Percentiles rank a stretch among this genome's conserved stretches.
Conservation (phyloP, 2,888 invertebrate species). For the Caradrina clavipalpis region DNA sequence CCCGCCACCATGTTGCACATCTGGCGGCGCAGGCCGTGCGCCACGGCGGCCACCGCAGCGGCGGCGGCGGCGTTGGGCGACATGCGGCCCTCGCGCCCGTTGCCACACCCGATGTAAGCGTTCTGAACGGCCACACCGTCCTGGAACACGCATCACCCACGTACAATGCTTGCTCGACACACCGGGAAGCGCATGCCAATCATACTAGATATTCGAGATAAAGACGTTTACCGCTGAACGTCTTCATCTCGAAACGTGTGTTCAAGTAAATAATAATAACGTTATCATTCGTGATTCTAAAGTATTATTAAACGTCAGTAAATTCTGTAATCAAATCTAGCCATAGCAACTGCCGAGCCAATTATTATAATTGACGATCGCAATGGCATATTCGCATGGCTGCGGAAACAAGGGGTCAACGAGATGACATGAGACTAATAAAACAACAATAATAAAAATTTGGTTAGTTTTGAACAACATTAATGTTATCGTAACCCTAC, state of each 20-base stretch:
- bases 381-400: slow-evolving; percentile 79
- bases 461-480: slow-evolving; percentile 14
- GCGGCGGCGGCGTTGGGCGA: slow-evolving; percentile 94
- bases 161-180: slow-evolving; percentile 59
- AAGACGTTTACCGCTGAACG: slow-evolving; percentile 3
- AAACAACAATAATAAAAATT: slow-evolving; percentile 12
- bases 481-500: slow-evolving; percentile 35
- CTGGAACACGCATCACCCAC: slow-evolving; percentile 86
- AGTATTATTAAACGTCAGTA: slow-evolving; percentile 15
- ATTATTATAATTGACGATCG: slow-evolving; percentile 66
- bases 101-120: slow-evolving; percentile 91
- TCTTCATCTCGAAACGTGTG: slow-evolving; percentile 14
- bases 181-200: slow-evolving; percentile 31
- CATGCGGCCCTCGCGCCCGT: slow-evolving; percentile 90
- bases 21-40: slow-evolving; percentile 96
- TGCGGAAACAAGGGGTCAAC: slow-evolving; percentile 41
- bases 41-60: slow-evolving; percentile 96
- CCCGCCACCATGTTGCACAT: slow-evolving; percentile 95
- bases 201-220: slow-evolving; percentile 1
- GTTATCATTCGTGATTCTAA: slow-evolving; percentile 8
- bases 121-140: slow-evolving; percentile 91
- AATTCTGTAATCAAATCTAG: slow-evolving; percentile 49
- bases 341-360: slow-evolving; percentile 59
- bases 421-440: slow-evolving; percentile 22
- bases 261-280: slow-evolving; percentile 19